Percentiles rank a stretch among this genome's conserved stretches.
Evolutionary conservation across 2,113 vertebrate genomes (phyloP).

Genomic region (Turnix velox): DNA sequence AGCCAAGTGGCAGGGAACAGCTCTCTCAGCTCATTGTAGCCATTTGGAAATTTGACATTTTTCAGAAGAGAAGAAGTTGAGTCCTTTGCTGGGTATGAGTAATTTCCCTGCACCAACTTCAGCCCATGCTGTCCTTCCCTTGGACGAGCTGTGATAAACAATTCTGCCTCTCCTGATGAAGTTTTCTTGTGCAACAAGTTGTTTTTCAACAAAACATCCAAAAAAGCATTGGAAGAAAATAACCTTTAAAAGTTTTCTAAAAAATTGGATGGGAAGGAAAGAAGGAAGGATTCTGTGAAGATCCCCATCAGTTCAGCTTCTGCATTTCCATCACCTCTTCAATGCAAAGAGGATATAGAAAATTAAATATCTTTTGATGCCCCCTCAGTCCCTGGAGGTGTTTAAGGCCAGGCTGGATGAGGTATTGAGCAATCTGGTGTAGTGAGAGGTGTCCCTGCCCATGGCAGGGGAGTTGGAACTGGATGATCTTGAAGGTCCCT

Average conservation of each 20-base stretch:
- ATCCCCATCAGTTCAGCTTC: no score
- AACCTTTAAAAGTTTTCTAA: background rate
- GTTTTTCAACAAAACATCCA: background rate
- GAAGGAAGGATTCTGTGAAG: background rate
- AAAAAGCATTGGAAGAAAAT: background rate
- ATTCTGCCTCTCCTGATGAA: background rate
- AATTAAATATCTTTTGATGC: no score
- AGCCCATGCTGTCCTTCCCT: background rate
- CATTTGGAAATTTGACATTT: background rate
- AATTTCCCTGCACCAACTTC: background rate
- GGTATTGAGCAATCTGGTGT: no score
- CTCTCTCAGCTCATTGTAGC: fast-evolving
- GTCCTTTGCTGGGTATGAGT: background rate
- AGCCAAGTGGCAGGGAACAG: background rate
- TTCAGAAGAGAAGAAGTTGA: background rate
- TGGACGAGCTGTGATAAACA: background rate
- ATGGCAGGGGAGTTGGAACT: no score
- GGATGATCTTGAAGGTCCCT: no score
- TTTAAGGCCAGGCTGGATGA: no score
- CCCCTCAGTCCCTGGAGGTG: no score
- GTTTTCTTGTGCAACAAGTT: background rate
- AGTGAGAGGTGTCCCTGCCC: no score
- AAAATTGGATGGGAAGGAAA: background rate
- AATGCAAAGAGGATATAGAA: no score
- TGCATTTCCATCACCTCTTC: no score